A percentile compares a stretch with the other conserved stretches of the same genome.
Evolutionary conservation across 2,113 vertebrate genomes (phyloP).

Genomic region (Petaurus breviceps): DNA sequence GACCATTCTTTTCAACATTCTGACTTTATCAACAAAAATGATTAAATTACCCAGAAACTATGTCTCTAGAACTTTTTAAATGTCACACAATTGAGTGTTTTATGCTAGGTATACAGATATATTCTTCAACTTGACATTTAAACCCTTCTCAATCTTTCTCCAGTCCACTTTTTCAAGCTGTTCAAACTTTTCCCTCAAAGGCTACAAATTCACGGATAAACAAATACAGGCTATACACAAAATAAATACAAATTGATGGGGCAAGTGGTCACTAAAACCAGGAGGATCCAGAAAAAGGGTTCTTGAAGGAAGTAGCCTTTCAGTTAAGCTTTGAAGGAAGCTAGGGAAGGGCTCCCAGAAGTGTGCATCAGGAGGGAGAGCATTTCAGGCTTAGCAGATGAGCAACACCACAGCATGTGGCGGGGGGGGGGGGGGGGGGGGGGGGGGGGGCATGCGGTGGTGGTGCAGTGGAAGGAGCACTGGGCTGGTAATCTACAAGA

Average conservation of each 20-base stretch:
- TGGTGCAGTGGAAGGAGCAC: neutral
- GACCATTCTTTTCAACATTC: too few relatives aligned
- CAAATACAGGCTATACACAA: neutral
- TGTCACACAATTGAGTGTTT: neutral
- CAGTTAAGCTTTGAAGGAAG: neutral
- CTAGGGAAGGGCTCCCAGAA: neutral
- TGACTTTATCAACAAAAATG: too few relatives aligned
- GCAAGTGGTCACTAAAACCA: neutral
- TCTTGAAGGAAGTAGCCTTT: neutral
- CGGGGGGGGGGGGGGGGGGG: too few relatives aligned
- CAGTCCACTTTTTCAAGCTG: neutral
- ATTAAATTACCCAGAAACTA: too few relatives aligned
- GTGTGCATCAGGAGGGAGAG: neutral
- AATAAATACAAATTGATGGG: neutral
- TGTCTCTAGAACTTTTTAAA: too few relatives aligned
- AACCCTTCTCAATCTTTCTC: neutral
- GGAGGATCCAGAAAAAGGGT: neutral
- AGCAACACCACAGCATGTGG: neutral
- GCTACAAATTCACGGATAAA: neutral
- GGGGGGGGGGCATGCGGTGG: too few relatives aligned
- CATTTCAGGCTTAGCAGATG: neutral
- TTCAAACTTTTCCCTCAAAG: neutral
- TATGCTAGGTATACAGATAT: neutral
- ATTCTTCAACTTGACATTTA: neutral
- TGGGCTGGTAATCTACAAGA: neutral